Conservation (phyloP, 1,140 invertebrate genomes). For the Sminthurides bifidus region DNA sequence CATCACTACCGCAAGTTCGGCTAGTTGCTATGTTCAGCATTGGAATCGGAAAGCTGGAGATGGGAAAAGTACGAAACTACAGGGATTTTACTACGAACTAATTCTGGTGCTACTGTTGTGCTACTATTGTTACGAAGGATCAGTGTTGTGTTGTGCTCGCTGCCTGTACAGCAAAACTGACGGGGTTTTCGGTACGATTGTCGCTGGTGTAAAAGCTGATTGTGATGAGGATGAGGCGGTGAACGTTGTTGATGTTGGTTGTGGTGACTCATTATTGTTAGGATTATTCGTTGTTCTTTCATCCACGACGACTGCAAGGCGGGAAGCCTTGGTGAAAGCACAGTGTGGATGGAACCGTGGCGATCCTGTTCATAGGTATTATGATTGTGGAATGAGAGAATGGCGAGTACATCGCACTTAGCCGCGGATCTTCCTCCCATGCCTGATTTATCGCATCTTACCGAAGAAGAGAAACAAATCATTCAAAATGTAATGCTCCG, state of each 20-base stretch:
- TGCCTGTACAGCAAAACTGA: too few relatives aligned
- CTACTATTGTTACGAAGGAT: too few relatives aligned
- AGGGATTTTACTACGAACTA: too few relatives aligned
- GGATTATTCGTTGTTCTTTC: background rate
- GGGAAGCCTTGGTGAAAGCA: constrained; percentile 8
- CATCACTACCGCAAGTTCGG: background rate
- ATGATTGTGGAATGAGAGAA: constrained; percentile 30
- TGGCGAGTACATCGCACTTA: constrained; percentile 31
- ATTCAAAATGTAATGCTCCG: constrained; percentile 93
- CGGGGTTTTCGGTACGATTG: too few relatives aligned
- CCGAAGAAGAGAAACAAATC: constrained; percentile 90
- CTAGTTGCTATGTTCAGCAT: too few relatives aligned
- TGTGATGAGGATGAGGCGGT: background rate
- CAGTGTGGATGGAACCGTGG: too few relatives aligned
- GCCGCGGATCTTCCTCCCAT: constrained; percentile 32
- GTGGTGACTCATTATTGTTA: background rate
- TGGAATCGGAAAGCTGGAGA: too few relatives aligned
- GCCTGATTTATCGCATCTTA: constrained; percentile 82
- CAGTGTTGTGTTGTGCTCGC: too few relatives aligned
- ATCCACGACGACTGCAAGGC: background rate
- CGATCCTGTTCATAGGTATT: too few relatives aligned
- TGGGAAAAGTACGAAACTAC: too few relatives aligned
- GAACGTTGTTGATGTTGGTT: background rate
- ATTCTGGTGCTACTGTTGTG: too few relatives aligned
- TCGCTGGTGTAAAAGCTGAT: background rate